Evolutionary conservation across 2,888 invertebrate species (phyloP).

Genomic region (Conchocele bisecta): DNA sequence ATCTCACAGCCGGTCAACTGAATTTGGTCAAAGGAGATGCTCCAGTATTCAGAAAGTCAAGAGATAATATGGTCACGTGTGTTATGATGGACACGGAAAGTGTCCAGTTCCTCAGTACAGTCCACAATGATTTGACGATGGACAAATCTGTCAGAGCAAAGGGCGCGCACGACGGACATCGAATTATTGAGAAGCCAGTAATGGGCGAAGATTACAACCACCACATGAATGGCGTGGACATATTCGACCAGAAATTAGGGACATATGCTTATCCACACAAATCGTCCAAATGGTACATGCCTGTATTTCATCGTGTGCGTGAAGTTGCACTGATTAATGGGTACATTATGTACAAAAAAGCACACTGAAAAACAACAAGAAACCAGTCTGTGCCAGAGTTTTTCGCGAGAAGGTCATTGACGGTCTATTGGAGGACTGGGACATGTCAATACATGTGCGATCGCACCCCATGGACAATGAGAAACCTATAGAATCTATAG

Average conservation of each 20-base stretch:
- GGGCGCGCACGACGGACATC: constrained; percentile 1
- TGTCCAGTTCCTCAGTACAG: constrained; percentile 9
- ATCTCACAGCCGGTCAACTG: constrained; percentile 8
- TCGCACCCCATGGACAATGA: no score
- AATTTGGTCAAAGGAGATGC: constrained; percentile 16
- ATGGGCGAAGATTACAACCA: constrained; percentile 29
- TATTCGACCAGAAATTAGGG: constrained; percentile 15
- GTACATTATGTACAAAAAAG: no score
- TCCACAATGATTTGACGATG: constrained; percentile 10
- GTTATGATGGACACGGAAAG: constrained; percentile 31
- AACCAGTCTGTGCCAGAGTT: no score
- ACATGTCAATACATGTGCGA: no score
- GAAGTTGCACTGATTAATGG: no score
- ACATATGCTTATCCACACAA: constrained; percentile 23
- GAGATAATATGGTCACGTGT: constrained; percentile 8
- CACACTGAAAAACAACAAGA: no score
- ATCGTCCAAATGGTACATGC: no score
- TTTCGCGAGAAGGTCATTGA: no score
- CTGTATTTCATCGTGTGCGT: no score
- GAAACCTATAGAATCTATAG: no score
- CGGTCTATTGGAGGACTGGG: no score
- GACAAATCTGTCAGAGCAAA: constrained; percentile 20
- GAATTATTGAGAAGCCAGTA: constrained; percentile 20
- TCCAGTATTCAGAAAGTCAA: constrained; percentile 30
- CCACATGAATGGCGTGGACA: constrained; percentile 31